Percentiles rank a stretch among this genome's conserved stretches.
Conservation (phyloP, 2,113 vertebrate species). For the Acanthochromis polyacanthus region DNA sequence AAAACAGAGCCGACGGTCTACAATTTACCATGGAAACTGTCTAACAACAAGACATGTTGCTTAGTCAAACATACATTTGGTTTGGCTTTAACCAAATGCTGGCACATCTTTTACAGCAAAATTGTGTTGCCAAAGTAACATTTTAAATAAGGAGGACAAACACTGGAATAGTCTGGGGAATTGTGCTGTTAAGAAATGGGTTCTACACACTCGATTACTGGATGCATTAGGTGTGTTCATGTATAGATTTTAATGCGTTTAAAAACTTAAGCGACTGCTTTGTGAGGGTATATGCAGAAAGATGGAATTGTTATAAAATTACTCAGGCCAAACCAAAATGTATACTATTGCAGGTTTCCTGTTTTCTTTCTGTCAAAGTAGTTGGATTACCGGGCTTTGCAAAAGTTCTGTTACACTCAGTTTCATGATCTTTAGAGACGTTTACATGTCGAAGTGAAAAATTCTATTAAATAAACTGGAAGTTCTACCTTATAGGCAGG, state of each 20-base stretch:
- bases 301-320: background rate
- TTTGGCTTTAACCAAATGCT: slow-evolving; percentile 56
- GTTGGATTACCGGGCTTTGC: background rate
- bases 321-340: background rate
- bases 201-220: slow-evolving; percentile 16
- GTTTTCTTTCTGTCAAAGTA: background rate
- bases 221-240: background rate
- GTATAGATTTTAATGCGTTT: background rate
- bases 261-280: too few species aligned
- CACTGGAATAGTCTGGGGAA: slow-evolving; percentile 31
- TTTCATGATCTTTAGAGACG: too few species aligned
- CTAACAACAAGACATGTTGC: slow-evolving; percentile 63
- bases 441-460: too few species aligned
- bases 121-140: slow-evolving; percentile 17
- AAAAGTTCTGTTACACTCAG: too few species aligned
- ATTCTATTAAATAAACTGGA: too few species aligned
- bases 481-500: too few species aligned
- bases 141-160: slow-evolving; percentile 47
- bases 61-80: slow-evolving; percentile 51
- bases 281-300: too few species aligned
- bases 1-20: slow-evolving; percentile 40
- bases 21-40: slow-evolving; percentile 62
- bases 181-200: slow-evolving; percentile 8
- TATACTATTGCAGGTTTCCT: background rate
- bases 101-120: slow-evolving; percentile 28